Conservation (phyloP, 2,113 vertebrate species). For the Oncorhynchus tshawytscha region DNA sequence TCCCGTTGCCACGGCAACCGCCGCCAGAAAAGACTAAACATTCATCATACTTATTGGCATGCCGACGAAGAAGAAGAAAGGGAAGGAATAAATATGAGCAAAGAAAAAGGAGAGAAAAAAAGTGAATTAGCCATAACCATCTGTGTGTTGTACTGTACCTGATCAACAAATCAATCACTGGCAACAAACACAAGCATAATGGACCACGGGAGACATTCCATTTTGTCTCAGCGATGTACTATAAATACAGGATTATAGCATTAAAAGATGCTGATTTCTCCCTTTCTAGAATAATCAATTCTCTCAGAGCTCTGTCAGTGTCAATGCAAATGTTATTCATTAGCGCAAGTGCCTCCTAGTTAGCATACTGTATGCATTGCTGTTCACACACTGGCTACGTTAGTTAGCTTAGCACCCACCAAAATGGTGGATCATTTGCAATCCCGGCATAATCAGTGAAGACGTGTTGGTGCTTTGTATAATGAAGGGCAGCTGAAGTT, state of each 20-base stretch:
- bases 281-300: slow-evolving; percentile 22
- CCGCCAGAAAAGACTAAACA: slow-evolving; percentile 41
- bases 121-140: slow-evolving; percentile 39
- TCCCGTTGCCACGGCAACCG: slow-evolving; percentile 59
- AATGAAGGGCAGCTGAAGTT: slow-evolving; percentile 17
- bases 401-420: slow-evolving; percentile 13
- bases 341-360: background rate
- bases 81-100: slow-evolving; percentile 14
- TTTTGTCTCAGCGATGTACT: slow-evolving; percentile 22
- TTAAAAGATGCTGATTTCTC: background rate
- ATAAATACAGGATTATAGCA: slow-evolving; percentile 25
- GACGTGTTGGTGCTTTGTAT: background rate
- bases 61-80: slow-evolving; percentile 31
- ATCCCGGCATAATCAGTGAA: slow-evolving; percentile 40
- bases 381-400: background rate
- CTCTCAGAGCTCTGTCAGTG: slow-evolving; percentile 9
- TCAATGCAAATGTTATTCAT: slow-evolving; percentile 7
- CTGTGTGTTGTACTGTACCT: slow-evolving; percentile 35
- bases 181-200: slow-evolving; percentile 16
- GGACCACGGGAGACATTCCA: slow-evolving; percentile 15
- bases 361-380: background rate
- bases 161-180: slow-evolving; percentile 57
- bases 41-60: slow-evolving; percentile 60
- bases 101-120: background rate
- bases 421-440: slow-evolving; percentile 13